These are phyloP conservation scores for Lepidurus couesii DNA, from an alignment of 1,140 invertebrate genomes.

Conservation along the genomic window DNA sequence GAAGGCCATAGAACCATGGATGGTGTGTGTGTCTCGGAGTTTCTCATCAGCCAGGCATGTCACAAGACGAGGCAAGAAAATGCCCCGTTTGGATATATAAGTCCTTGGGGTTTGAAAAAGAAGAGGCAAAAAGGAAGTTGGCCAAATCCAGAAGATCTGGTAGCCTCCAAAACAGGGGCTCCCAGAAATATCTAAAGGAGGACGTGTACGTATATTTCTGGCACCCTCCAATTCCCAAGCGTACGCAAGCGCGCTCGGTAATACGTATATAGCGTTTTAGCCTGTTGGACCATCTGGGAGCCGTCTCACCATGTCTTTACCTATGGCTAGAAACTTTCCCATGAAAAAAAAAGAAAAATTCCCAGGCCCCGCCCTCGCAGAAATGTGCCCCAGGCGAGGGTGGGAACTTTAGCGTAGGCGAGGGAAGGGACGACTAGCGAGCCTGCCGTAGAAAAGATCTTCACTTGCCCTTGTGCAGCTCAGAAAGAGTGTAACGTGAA, in stretches of 20 bases:
- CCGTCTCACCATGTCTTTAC: too few species aligned
- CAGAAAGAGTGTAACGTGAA: constrained; percentile 1
- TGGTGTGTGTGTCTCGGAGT: neutral
- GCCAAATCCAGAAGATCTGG: constrained; percentile 12
- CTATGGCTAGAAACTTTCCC: neutral
- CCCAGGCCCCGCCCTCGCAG: neutral
- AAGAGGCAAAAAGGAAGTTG: neutral
- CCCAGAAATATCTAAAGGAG: neutral
- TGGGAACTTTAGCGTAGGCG: neutral
- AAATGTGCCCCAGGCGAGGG: neutral
- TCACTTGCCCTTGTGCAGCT: neutral
- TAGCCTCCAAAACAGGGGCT: neutral
- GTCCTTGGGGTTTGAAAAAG: neutral
- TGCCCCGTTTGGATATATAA: neutral
- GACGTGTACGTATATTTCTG: constrained; percentile 13
- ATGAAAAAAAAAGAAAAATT: neutral
- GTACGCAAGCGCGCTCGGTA: neutral
- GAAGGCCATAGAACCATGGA: neutral
- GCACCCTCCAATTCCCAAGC: neutral
- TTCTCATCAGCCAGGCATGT: constrained; percentile 17
- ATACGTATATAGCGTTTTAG: neutral
- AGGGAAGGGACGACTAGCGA: neutral
- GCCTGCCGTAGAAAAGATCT: constrained; percentile 2
- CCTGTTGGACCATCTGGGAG: neutral
- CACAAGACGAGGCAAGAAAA: neutral